phyloP scores from a whole-genome alignment of 2,113 vertebrate genomes.

The Pedetes capensis region DNA sequence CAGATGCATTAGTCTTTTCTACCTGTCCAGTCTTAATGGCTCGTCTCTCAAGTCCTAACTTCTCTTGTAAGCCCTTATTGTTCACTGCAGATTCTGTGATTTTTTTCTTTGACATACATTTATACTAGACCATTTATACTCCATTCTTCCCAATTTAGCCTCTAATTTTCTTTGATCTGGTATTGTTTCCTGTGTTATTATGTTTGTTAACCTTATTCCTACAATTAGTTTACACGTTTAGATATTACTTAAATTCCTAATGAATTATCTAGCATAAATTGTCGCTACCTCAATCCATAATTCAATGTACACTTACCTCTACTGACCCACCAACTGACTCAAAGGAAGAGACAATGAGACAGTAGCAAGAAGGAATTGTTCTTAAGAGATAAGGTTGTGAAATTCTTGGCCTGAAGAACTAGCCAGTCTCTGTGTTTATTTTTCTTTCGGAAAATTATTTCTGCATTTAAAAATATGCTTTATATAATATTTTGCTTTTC shows the following conservation, averaged over 20 bases:
- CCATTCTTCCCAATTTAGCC: background rate
- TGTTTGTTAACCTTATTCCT: background rate
- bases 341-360: background rate
- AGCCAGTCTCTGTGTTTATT: background rate
- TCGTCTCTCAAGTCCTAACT: background rate
- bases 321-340: background rate
- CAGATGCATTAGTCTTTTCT: background rate
- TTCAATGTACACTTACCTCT: background rate
- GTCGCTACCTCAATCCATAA: background rate
- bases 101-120: background rate
- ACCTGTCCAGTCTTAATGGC: background rate
- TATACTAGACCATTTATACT: background rate
- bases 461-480: background rate
- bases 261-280: background rate
- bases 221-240: background rate
- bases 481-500: slow-evolving; percentile 32
- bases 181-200: background rate
- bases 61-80: background rate
- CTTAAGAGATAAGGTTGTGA: background rate
- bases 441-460: background rate
- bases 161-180: background rate
- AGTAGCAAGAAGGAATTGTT: background rate
- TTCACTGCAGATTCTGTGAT: background rate
- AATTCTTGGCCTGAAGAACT: slow-evolving; percentile 30
- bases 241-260: background rate